Conservation (phyloP, 2,888 invertebrate species). For the Tinea trinotella region DNA sequence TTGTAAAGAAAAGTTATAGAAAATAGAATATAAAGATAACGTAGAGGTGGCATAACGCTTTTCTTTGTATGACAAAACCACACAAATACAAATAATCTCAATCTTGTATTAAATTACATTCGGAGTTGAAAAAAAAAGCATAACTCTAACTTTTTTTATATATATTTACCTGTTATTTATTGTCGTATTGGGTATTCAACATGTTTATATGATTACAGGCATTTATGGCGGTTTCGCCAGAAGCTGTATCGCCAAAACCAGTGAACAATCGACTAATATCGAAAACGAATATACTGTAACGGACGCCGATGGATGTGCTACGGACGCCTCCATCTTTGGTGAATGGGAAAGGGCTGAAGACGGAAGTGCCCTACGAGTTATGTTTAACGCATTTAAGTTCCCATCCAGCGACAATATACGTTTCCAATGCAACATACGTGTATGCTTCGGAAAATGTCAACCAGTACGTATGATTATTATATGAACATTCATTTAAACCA, state of each 20-base stretch:
- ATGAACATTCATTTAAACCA: neutral
- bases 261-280: slow-evolving; percentile 81
- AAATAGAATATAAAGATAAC: too few species aligned
- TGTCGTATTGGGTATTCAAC: too few species aligned
- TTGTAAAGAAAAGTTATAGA: too few species aligned
- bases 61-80: too few species aligned
- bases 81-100: too few species aligned
- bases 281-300: slow-evolving; percentile 95
- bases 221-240: slow-evolving; percentile 96
- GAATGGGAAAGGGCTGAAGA: slow-evolving; percentile 94
- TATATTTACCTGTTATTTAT: too few species aligned
- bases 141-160: too few species aligned
- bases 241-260: slow-evolving; percentile 93
- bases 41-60: too few species aligned
- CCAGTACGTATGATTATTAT: slow-evolving; percentile 79
- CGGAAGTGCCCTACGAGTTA: slow-evolving; percentile 86
- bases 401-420: slow-evolving; percentile 94
- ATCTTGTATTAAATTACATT: too few species aligned
- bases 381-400: slow-evolving; percentile 96
- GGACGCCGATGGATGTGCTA: slow-evolving; percentile 94
- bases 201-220: slow-evolving; percentile 69
- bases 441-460: slow-evolving; percentile 95
- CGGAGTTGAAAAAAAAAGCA: too few species aligned
- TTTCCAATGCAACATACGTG: slow-evolving; percentile 96
- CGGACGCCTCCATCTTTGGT: slow-evolving; percentile 92